A percentile compares a stretch with the other conserved stretches of the same genome.
phyloP scores from a whole-genome alignment of 2,113 vertebrate genomes.

The Alethe diademata region DNA sequence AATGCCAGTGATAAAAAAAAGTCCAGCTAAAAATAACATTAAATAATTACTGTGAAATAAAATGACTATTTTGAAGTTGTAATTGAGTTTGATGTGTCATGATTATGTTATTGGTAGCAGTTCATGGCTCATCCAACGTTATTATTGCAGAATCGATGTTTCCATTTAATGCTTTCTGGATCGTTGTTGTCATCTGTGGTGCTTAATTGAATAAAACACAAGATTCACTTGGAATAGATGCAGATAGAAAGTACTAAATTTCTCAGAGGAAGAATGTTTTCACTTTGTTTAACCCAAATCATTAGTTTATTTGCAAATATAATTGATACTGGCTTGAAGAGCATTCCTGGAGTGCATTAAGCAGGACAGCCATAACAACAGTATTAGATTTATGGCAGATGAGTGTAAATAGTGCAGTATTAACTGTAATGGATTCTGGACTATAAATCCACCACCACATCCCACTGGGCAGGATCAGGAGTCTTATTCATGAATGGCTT shows the following conservation, averaged over 20 bases:
- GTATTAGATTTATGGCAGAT: conserved; percentile 24
- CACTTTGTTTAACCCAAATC: conserved; percentile 32
- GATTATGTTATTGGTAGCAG: background rate
- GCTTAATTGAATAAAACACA: conserved; percentile 41
- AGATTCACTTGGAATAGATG: conserved; percentile 9
- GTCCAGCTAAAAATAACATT: background rate
- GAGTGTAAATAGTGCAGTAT: background rate
- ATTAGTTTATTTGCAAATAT: conserved; percentile 37
- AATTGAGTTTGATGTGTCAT: background rate
- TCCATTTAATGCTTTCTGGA: conserved; percentile 37
- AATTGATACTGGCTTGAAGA: conserved; percentile 37
- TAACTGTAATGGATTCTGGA: conserved; percentile 12
- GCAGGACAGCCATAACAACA: background rate
- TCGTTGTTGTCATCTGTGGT: conserved; percentile 17
- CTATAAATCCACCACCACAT: background rate
- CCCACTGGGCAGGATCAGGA: background rate
- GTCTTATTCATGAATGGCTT: background rate
- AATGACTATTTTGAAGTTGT: background rate
- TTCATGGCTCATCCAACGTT: background rate
- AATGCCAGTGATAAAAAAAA: background rate
- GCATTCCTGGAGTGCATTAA: conserved; percentile 34
- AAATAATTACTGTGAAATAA: conserved; percentile 37
- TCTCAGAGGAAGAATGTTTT: conserved; percentile 46
- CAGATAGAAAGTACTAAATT: conserved; percentile 3
- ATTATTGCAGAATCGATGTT: background rate